A percentile compares a stretch with the other conserved stretches of the same genome.
phyloP scores from a whole-genome alignment of 2,113 vertebrate genomes.

The Garra rufa region DNA sequence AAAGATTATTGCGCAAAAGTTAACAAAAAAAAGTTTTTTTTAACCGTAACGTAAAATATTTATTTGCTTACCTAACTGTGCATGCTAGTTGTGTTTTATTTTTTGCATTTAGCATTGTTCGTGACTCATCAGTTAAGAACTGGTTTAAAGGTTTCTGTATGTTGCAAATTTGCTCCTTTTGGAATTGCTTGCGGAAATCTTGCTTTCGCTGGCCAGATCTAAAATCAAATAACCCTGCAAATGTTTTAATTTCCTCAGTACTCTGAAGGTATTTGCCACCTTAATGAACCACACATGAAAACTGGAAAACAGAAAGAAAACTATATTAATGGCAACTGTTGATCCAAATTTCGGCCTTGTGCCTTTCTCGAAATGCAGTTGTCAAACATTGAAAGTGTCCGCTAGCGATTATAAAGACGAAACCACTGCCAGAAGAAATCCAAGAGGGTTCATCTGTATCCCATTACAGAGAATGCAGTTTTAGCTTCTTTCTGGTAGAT shows the following conservation, averaged over 20 bases:
- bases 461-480: conserved; percentile 10
- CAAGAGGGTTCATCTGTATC: conserved; percentile 17
- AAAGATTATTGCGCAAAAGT: not conserved
- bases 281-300: not conserved
- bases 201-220: not conserved
- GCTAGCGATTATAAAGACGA: not conserved
- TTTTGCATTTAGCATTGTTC: not conserved
- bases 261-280: not conserved
- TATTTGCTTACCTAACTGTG: not conserved
- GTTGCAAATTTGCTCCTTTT: not conserved
- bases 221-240: not conserved
- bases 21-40: too few relatives aligned
- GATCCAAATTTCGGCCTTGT: not conserved
- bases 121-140: not conserved
- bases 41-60: too few relatives aligned
- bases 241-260: not conserved
- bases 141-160: not conserved
- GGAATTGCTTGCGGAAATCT: not conserved
- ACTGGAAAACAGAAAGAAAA: not conserved
- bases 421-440: conserved; percentile 10
- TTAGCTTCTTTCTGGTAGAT: conserved; percentile 28
- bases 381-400: conserved; percentile 14
- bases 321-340: not conserved
- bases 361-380: not conserved
- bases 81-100: not conserved